Conservation (phyloP, 64 coral and sea anemone genomes). For the Porites lutea region DNA sequence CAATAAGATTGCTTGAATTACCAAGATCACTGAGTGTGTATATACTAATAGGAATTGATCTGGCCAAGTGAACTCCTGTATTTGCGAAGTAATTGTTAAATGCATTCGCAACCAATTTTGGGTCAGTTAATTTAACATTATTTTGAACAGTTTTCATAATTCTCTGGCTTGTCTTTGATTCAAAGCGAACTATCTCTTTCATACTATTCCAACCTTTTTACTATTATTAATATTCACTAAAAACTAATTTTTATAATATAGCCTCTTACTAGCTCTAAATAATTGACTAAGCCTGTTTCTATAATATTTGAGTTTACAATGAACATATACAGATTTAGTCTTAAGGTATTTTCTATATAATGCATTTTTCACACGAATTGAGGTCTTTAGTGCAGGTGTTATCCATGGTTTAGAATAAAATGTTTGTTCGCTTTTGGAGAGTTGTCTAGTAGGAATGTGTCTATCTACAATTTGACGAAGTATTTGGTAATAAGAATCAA, state of each 20-base stretch:
- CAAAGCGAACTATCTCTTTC: conserved; percentile 22
- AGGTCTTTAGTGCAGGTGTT: conserved; percentile 31
- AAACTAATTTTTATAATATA: conserved; percentile 21
- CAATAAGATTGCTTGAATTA: too few relatives aligned
- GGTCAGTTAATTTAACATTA: too few relatives aligned
- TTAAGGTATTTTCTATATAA: background rate
- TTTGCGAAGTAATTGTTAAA: too few relatives aligned
- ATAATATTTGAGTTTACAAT: background rate
- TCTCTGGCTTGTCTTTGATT: background rate
- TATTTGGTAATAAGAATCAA: conserved; percentile 9
- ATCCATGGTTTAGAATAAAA: conserved; percentile 32
- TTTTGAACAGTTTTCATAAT: background rate
- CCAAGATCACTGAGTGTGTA: too few relatives aligned
- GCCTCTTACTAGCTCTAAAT: conserved; percentile 8
- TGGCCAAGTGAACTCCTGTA: too few relatives aligned
- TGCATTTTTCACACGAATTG: conserved; percentile 28
- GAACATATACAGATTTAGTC: background rate
- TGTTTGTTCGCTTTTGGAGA: conserved; percentile 32
- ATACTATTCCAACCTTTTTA: conserved; percentile 32
- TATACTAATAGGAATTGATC: too few relatives aligned
- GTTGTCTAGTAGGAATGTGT: background rate
- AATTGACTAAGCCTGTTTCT: conserved; percentile 37
- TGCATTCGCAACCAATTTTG: too few relatives aligned
- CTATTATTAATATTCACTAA: background rate
- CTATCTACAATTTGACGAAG: background rate